A percentile compares a stretch with the other conserved stretches of the same genome.
Conservation (phyloP, 2,113 vertebrate species). For the Mystacornis crossleyi region DNA sequence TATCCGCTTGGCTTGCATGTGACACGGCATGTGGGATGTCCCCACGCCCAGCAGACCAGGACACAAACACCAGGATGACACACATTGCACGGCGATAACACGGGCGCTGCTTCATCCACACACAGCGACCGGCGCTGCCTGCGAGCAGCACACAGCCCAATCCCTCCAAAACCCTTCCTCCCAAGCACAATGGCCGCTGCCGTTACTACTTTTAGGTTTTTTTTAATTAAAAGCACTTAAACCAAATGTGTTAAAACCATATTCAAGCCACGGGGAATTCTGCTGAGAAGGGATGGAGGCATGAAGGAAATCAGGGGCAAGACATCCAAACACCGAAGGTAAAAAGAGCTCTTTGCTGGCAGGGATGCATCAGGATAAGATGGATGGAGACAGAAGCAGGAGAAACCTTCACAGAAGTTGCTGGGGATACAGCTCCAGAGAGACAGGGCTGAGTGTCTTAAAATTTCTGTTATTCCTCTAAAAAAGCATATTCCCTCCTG, state of each 20-base stretch:
- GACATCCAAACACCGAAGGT: not conserved
- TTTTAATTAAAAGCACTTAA: constrained; percentile 4
- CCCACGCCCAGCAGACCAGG: not conserved
- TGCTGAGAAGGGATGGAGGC: not conserved
- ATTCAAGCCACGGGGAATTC: not conserved
- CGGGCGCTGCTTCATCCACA: not conserved
- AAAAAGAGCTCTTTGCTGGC: not conserved
- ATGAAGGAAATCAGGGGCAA: not conserved
- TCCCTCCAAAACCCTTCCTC: not conserved
- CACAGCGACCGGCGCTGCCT: rapidly evolving
- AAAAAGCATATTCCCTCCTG: not conserved
- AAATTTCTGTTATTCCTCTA: not conserved
- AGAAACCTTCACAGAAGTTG: not conserved
- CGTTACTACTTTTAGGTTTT: not conserved
- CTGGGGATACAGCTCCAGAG: not conserved
- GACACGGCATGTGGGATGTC: not conserved
- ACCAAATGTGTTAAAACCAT: not conserved
- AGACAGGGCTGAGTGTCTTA: not conserved
- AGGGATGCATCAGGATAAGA: not conserved
- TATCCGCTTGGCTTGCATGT: rapidly evolving
- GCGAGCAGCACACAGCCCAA: not conserved
- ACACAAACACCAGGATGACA: not conserved
- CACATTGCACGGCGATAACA: rapidly evolving
- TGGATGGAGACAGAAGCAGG: not conserved
- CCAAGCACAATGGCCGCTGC: not conserved